These are phyloP conservation scores for Panagrolaimus sp. DNA, from an alignment of 1,140 invertebrate species.

Conservation along the genomic window DNA sequence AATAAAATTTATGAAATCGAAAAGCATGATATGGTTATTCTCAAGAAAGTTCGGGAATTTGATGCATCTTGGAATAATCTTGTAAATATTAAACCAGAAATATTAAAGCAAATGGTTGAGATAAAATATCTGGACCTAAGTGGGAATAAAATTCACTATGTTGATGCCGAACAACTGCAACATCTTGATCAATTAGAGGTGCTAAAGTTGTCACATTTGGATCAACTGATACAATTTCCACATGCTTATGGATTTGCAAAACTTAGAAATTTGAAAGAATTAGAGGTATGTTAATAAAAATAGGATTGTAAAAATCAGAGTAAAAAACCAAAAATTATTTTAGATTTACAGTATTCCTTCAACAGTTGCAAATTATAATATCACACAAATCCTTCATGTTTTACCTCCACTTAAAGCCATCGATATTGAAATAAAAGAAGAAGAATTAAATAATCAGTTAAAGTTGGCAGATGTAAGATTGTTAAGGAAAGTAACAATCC, in stretches of 20 bases:
- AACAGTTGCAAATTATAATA: conserved; percentile 29
- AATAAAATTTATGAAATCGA: conserved; percentile 38
- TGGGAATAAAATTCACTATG: conserved; percentile 25
- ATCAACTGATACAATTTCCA: conserved; percentile 28
- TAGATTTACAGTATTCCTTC: conserved; percentile 33
- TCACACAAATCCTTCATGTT: conserved; percentile 28
- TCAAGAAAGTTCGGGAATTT: conserved; percentile 23
- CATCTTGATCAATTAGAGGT: conserved; percentile 36
- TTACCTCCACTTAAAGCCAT: conserved; percentile 37
- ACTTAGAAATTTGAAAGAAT: conserved; percentile 27
- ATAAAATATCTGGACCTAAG: conserved; percentile 37
- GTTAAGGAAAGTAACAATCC: conserved; percentile 33
- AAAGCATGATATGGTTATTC: conserved; percentile 22
- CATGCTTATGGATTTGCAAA: conserved; percentile 22
- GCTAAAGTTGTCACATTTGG: conserved; percentile 30
- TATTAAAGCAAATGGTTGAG: conserved; percentile 25
- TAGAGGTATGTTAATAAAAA: no score
- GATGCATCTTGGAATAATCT: conserved; percentile 37
- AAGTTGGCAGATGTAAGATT: conserved; percentile 32
- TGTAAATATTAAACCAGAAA: conserved; percentile 20
- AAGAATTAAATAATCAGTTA: conserved; percentile 26
- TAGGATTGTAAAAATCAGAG: not conserved
- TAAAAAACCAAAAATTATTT: conserved; percentile 11
- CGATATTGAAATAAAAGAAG: conserved; percentile 32
- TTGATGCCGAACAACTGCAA: conserved; percentile 31